A percentile compares a stretch with the other conserved stretches of the same genome.
Evolutionary conservation across 2,888 invertebrate genomes (phyloP).

Genomic region (Prostheceraeus crozeri): DNA sequence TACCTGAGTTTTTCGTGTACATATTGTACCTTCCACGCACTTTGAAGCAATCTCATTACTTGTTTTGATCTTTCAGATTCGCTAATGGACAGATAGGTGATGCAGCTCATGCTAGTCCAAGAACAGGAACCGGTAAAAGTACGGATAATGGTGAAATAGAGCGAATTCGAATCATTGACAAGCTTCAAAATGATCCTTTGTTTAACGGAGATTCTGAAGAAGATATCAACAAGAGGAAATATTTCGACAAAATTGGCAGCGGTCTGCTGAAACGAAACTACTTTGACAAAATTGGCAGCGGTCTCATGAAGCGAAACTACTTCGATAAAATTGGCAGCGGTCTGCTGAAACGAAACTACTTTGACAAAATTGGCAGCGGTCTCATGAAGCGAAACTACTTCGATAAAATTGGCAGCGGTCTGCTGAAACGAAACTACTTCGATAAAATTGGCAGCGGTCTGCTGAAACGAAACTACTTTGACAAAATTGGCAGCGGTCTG

Average conservation of each 20-base stretch:
- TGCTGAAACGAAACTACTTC: slow-evolving; percentile 13
- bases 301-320: not conserved
- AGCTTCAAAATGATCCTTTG: too few relatives aligned
- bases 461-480: slow-evolving; percentile 12
- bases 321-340: slow-evolving; percentile 22
- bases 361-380: slow-evolving; percentile 16
- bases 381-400: slow-evolving; percentile 4
- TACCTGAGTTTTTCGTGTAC: too few relatives aligned
- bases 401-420: slow-evolving; percentile 23
- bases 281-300: slow-evolving; percentile 21
- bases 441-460: slow-evolving; percentile 13
- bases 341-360: slow-evolving; percentile 11
- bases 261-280: slow-evolving; percentile 11
- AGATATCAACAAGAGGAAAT: too few relatives aligned
- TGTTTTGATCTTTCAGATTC: too few relatives aligned
- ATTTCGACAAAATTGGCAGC: slow-evolving; percentile 24
- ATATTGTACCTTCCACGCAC: too few relatives aligned
- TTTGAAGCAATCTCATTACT: too few relatives aligned
- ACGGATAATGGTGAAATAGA: too few relatives aligned
- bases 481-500: slow-evolving; percentile 24
- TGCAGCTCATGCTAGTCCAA: too few relatives aligned
- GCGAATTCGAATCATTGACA: too few relatives aligned
- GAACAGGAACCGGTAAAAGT: too few relatives aligned
- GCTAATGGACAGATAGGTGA: too few relatives aligned
- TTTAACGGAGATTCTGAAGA: too few relatives aligned